Conservation (phyloP, 2,888 invertebrate species). For the Eupelmus urozonus region DNA sequence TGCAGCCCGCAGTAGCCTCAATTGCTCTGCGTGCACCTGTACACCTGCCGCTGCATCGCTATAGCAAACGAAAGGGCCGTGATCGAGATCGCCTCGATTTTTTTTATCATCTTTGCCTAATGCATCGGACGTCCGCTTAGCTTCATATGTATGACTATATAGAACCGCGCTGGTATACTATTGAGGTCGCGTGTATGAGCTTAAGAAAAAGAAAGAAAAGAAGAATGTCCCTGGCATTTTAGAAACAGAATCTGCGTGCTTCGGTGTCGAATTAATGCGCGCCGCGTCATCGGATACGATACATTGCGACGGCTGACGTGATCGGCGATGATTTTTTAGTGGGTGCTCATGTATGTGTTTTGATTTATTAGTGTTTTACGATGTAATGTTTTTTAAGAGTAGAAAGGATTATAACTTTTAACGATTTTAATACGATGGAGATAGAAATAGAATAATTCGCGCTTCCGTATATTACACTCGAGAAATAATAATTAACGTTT, state of each 20-base stretch:
- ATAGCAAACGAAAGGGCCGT: conserved; percentile 30
- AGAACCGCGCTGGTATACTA: too few relatives aligned
- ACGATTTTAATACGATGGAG: too few relatives aligned
- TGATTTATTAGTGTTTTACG: too few relatives aligned
- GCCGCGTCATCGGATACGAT: conserved; percentile 42
- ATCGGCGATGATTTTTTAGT: neutral
- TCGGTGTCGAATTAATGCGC: conserved; percentile 29
- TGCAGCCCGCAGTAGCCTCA: conserved; percentile 10
- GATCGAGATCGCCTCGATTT: conserved; percentile 30
- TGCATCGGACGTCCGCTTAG: too few relatives aligned
- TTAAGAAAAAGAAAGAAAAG: neutral
- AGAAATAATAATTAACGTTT: too few relatives aligned
- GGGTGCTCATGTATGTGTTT: too few relatives aligned
- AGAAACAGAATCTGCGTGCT: conserved; percentile 18
- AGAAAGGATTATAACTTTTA: too few relatives aligned
- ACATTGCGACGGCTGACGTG: neutral
- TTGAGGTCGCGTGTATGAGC: neutral
- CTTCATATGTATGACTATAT: too few relatives aligned
- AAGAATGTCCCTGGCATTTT: neutral
- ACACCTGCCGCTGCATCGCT: conserved; percentile 3
- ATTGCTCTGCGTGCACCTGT: neutral
- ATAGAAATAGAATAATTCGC: too few relatives aligned
- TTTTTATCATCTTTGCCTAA: too few relatives aligned
- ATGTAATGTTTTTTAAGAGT: too few relatives aligned
- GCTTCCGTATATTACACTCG: too few relatives aligned